Evolutionary conservation across 2,888 invertebrate genomes (phyloP), one percentile per base, ranked within the genome.

Genomic region (Drosophila cracens): DNA sequence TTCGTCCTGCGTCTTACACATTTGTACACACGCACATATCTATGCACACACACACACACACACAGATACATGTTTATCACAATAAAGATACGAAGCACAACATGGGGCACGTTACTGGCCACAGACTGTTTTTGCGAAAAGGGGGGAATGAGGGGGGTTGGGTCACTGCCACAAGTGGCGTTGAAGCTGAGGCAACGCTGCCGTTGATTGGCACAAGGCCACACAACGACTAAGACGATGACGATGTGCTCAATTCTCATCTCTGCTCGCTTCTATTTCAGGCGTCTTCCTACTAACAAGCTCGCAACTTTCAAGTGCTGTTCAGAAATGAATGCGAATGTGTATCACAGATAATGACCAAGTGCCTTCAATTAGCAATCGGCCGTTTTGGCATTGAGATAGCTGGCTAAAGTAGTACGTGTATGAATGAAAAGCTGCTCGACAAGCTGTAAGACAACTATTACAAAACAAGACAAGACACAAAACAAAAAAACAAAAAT

Each of bases 131-230:
- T 52, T 13, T 21, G 21, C 10, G 13, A n/a, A 1, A 8, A 11
- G 10, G 6, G 11, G 34, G 16, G 5, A 33, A 11, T 18, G 18
- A 33, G 33, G 27, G n/a, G 6, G 34, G 4, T 11, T 33, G 74
- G 78, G 82, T 63, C 66, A 66, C 90, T 82, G 84, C 88, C 88
- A 85, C 84, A 85, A 85, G 90, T 85, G 90, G 86, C 81, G 83
- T 67, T 83, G 74, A 70, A 57, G 74, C 65, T 66, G 62, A 38
- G 65, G 79, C 79, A 57, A 68, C 68, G 74, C 83, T 80, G 80
- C 54, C 72, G 82, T 79, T 85, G 90, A 85, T 85, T 85, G 85
- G 89, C 90, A 89, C 85, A 85, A 85, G 85, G 85, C 90, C 85
- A 85, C 46, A 70, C 69, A 25, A 53, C 53, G 16, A 34, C 25